Evolutionary conservation across 2,888 invertebrate genomes (phyloP).

Genomic region (Cheilosia urbana): DNA sequence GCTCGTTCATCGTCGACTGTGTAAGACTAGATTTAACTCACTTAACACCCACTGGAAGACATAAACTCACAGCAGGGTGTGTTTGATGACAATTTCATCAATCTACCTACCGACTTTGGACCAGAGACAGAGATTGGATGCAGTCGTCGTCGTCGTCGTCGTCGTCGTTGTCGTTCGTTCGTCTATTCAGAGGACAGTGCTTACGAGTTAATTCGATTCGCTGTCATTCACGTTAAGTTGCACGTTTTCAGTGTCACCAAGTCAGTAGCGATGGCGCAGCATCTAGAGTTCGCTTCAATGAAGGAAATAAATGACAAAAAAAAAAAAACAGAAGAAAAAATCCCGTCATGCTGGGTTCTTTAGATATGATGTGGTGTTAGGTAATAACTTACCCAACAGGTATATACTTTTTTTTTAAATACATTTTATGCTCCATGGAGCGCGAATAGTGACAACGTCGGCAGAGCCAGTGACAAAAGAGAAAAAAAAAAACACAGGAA

Average conservation of each 20-base stretch:
- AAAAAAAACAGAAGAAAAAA: slow-evolving; percentile 12
- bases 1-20: background rate
- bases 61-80: slow-evolving; percentile 3
- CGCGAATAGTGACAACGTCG: slow-evolving; percentile 46
- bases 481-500: slow-evolving; percentile 15
- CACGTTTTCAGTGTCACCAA: slow-evolving; percentile 53
- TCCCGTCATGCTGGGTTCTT: slow-evolving; percentile 54
- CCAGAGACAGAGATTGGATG: background rate
- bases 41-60: slow-evolving; percentile 19
- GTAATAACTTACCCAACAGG: slow-evolving; percentile 51
- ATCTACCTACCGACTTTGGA: slow-evolving; percentile 10
- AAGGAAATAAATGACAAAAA: slow-evolving; percentile 49
- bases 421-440: slow-evolving; percentile 58
- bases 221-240: slow-evolving; percentile 38
- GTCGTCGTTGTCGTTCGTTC: background rate
- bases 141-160: background rate
- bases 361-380: slow-evolving; percentile 53
- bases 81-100: slow-evolving; percentile 32
- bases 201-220: slow-evolving; percentile 60
- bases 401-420: slow-evolving; percentile 19
- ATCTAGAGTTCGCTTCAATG: slow-evolving; percentile 27
- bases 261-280: background rate
- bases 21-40: slow-evolving; percentile 9
- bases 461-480: slow-evolving; percentile 43
- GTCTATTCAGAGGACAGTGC: slow-evolving; percentile 17